Evolutionary conservation across 2,888 invertebrate genomes (phyloP).

Genomic region (Andrena marginata): DNA sequence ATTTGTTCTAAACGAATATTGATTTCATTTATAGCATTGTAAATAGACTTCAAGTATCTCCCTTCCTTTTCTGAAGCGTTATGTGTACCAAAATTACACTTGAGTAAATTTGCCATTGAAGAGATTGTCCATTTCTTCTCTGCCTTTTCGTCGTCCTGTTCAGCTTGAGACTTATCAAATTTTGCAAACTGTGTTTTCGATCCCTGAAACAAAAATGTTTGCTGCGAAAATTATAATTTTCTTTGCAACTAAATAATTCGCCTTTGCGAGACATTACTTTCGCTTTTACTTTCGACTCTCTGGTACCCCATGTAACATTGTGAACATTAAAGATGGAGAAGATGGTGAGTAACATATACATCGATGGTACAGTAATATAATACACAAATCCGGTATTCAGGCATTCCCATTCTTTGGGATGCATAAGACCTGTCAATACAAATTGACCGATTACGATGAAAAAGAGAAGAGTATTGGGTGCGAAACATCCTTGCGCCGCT

Average conservation of each 20-base stretch:
- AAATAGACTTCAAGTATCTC: constrained; percentile 84
- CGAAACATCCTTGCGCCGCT: constrained; percentile 91
- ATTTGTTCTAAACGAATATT: constrained; percentile 84
- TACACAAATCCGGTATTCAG: constrained; percentile 92
- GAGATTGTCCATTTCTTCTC: constrained; percentile 85
- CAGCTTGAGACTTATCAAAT: not conserved
- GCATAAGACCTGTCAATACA: constrained; percentile 87
- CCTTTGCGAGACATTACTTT: constrained; percentile 70
- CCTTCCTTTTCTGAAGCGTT: constrained; percentile 85
- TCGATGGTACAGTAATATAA: constrained; percentile 96
- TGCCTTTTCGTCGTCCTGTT: not conserved
- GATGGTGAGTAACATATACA: constrained; percentile 96
- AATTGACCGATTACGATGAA: constrained; percentile 90
- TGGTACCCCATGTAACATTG: constrained; percentile 97
- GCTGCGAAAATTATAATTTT: not conserved
- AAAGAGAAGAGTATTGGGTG: constrained; percentile 94
- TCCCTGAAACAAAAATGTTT: constrained; percentile 6
- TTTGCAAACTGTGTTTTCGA: constrained; percentile 2
- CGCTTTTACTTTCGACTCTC: constrained; percentile 87
- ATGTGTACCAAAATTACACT: constrained; percentile 86
- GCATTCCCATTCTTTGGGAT: constrained; percentile 92
- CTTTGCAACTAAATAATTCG: not conserved
- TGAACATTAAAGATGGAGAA: constrained; percentile 97
- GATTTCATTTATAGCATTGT: constrained; percentile 84
- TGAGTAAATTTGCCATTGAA: constrained; percentile 86